Percentiles rank a stretch among this genome's conserved stretches.
These are phyloP conservation scores for Scolopax mira DNA, from an alignment of 2,113 vertebrate species.

Conservation along the genomic window DNA sequence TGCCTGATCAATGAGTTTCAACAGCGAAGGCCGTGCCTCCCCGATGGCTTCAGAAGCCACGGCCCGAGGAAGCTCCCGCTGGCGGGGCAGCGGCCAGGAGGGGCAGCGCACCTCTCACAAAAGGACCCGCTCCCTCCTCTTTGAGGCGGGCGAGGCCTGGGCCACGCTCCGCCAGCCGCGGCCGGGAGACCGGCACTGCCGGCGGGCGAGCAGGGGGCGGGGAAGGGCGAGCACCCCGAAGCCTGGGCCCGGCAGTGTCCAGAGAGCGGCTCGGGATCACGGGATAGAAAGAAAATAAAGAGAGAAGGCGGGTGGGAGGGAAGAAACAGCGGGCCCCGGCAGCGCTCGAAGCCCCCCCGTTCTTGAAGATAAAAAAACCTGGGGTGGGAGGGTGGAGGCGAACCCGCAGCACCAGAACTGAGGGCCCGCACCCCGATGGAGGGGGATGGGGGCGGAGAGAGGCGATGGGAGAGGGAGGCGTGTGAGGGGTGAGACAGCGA, in stretches of 20 bases:
- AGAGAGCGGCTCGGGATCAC: background rate
- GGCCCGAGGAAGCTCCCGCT: background rate
- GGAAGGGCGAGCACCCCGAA: background rate
- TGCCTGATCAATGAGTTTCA: background rate
- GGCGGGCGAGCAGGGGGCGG: background rate
- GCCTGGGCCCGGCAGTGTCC: background rate
- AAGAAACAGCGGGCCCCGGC: background rate
- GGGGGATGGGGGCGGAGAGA: background rate
- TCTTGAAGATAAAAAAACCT: background rate
- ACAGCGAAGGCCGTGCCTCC: background rate
- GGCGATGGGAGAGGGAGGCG: background rate
- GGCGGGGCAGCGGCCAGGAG: background rate
- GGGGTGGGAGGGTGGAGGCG: background rate
- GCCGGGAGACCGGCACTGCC: background rate
- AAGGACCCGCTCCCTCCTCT: background rate
- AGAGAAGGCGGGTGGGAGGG: too few species aligned
- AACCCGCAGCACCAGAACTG: background rate
- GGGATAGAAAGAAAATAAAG: background rate
- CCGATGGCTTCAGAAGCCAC: background rate
- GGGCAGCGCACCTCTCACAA: conserved; percentile 2
- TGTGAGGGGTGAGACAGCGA: background rate
- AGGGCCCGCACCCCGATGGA: background rate
- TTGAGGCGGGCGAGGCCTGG: background rate
- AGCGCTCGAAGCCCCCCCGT: background rate
- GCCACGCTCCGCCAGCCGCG: background rate